Evolutionary conservation across 2,113 vertebrate genomes (phyloP), one percentile per base, ranked within the genome.

Genomic region (Tychaedon coryphoeus): DNA sequence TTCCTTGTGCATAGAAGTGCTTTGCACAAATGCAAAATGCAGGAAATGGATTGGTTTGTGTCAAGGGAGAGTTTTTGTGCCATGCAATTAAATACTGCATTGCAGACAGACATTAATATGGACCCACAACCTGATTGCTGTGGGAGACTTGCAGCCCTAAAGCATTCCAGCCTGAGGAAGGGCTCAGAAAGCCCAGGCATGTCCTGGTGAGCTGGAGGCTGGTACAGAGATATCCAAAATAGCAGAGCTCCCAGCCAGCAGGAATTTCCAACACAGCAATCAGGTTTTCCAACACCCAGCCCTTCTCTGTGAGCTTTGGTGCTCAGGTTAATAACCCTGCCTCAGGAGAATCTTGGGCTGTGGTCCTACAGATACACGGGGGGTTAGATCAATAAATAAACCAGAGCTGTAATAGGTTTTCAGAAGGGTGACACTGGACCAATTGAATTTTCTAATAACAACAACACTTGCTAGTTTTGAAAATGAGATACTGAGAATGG

Each of bases 41-140:
- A 75, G 53, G 15, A 72, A 36, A 53, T 14, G 36, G 48, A 2
- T 22, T n/a, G 50, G 15, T 14, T 23, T 0, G 3, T 1, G 2
- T 57, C 62, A 51, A 34, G 25, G 10, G 7, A 42, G 28, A 38
- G 17, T 3, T 7, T 31, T 51, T 17, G 6, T 48, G 9, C 19
- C n/a, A 1, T 6, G 10, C 14, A 45, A 34, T 75, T 56, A 5
- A 67, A 75, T 40, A n/a, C 13, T 33, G 42, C 50, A 16, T 22
- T 51, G 29, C 53, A 65, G 54, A 29, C 26, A 23, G 40, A 45
- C 18, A 34, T 38, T 12, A 19, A 2, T 5, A 17, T 5, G 8
- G 31, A 36, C 31, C 5, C 29, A 25, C 34, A 56, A 1, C 40
- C 45, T 34, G 29, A 19, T 40, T 74, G 16, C 31, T 16, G 24